Evolutionary conservation across 1,140 invertebrate genomes (phyloP).

Genomic region (Phthorimaea operculella): DNA sequence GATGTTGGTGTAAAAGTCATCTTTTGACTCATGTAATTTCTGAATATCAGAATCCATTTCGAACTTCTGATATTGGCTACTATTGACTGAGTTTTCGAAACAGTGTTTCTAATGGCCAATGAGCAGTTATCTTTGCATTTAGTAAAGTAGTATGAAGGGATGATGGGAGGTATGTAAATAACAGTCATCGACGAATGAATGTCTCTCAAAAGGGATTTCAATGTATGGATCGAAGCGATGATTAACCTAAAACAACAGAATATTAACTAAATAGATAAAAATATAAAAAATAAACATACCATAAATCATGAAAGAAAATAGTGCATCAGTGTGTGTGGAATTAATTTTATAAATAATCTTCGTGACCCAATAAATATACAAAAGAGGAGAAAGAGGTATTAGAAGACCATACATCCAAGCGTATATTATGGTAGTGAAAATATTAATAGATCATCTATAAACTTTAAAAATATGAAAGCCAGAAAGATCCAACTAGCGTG

Average conservation of each 20-base stretch:
- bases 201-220: conserved; percentile 39
- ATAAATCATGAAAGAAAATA: not conserved
- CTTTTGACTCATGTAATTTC: conserved; percentile 57
- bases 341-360: not conserved
- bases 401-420: no score
- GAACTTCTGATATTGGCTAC: conserved; percentile 26
- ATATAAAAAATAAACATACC: conserved; percentile 8
- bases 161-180: conserved; percentile 33
- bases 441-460: no score
- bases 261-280: conserved; percentile 45
- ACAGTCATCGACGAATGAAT: conserved; percentile 37
- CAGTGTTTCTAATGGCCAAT: conserved; percentile 24
- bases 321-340: not conserved
- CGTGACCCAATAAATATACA: not conserved
- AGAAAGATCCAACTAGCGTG: no score
- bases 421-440: no score
- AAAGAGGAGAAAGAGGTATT: no score
- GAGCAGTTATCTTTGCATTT: conserved; percentile 30
- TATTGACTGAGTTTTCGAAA: conserved; percentile 26
- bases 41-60: conserved; percentile 47
- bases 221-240: conserved; percentile 45
- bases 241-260: conserved; percentile 67
- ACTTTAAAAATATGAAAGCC: no score
- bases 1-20: conserved; percentile 57
- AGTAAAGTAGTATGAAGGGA: conserved; percentile 33